Conservation (phyloP, 2,888 invertebrate genomes). For the Agrochola macilenta region DNA sequence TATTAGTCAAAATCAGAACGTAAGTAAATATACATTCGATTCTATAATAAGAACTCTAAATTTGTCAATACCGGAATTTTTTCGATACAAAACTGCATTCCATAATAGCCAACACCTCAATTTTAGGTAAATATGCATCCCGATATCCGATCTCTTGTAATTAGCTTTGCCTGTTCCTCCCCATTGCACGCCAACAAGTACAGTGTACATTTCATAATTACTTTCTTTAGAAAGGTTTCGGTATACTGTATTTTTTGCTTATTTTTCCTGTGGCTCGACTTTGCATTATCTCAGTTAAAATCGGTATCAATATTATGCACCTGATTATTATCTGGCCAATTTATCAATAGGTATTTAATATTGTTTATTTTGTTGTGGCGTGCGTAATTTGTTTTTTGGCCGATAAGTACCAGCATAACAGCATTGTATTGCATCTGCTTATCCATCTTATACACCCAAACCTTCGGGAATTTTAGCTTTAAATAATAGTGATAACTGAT, state of each 20-base stretch:
- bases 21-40: too few species aligned
- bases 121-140: too few species aligned
- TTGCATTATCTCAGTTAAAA: constrained; percentile 13
- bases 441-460: not conserved
- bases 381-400: not conserved
- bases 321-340: not conserved
- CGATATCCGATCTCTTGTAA: too few species aligned
- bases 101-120: too few species aligned
- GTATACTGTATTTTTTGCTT: not conserved
- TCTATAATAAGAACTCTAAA: too few species aligned
- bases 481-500: not conserved
- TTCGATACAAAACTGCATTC: too few species aligned
- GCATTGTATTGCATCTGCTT: not conserved
- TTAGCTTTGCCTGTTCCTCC: not conserved
- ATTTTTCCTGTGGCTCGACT: constrained; percentile 3
- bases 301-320: constrained; percentile 1
- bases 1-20: too few species aligned
- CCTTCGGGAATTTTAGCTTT: not conserved
- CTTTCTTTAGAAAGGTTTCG: constrained; percentile 9
- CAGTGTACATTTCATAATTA: not conserved
- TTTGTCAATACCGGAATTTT: too few species aligned
- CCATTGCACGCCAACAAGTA: too few species aligned
- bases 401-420: not conserved
- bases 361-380: constrained; percentile 6
- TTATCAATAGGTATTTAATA: constrained; percentile 28